Conservation (phyloP, 1,140 invertebrate species). For the Pseudomyrmex dendroicus region DNA sequence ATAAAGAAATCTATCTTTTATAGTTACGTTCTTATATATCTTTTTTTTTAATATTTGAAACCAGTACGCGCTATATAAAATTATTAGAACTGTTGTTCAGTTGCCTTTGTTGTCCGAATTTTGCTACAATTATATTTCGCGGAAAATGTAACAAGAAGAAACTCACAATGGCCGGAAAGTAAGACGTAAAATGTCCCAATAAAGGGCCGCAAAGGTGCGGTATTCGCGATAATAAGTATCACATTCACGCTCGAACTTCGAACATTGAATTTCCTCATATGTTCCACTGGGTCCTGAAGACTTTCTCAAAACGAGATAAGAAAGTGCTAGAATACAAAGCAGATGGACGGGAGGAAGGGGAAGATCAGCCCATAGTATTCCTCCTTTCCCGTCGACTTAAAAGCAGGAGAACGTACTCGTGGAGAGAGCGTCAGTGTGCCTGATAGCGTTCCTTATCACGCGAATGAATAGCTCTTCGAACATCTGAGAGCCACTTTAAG, state of each 20-base stretch:
- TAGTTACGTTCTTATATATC: no score
- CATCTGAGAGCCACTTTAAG: constrained; percentile 23
- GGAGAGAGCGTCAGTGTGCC: constrained; percentile 15
- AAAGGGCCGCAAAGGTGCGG: background rate
- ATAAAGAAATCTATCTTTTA: no score
- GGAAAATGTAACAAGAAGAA: background rate
- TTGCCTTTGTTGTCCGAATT: background rate
- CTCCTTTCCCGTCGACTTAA: constrained; percentile 19
- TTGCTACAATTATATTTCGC: background rate
- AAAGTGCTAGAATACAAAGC: constrained; percentile 43
- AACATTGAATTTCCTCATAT: constrained; percentile 43
- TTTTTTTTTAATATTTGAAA: no score
- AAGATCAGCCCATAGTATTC: background rate
- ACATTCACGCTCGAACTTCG: constrained; percentile 46
- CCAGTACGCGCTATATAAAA: background rate
- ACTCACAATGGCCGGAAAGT: background rate
- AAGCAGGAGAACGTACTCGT: background rate
- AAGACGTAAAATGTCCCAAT: constrained; percentile 2
- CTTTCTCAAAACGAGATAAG: constrained; percentile 53
- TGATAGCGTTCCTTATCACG: constrained; percentile 42
- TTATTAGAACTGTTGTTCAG: background rate
- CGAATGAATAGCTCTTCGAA: constrained; percentile 43
- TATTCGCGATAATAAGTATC: constrained; percentile 49
- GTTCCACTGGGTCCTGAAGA: constrained; percentile 4
- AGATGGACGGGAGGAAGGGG: background rate